Evolutionary conservation across 2,888 invertebrate genomes (phyloP), one percentile per base, ranked within the genome.

Genomic region (Rugalucina vietnamica): DNA sequence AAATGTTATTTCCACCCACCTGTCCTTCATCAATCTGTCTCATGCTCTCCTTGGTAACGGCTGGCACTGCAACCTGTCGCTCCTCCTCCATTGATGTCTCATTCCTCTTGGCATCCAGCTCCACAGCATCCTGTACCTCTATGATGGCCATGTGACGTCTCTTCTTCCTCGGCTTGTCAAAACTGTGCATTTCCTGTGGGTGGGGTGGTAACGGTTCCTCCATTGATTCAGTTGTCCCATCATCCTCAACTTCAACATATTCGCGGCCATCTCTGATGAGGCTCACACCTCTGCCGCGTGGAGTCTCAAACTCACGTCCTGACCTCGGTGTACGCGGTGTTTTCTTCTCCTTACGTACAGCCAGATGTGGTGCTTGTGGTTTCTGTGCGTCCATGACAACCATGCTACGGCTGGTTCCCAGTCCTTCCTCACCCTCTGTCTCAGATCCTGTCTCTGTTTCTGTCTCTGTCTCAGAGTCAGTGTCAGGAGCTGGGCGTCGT

Each of bases 111-210:
- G 86, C 88, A 70, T 91, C 91, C 27, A 91, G 82, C 18, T 91
- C 90, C 36, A 90, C 90, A 0, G 90, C 87, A 72, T 92, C 91
- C 79, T 92, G 91, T 29, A 93, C 92, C 69, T 93, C 92, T 57
- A 93, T 90, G 34, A 93, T 87, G 8, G 92, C 93, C 60, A 86
- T 85, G 50, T 77, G 85, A n/a, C 76, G 86, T 65, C 82, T 82
- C 75, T 74, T 79, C 84, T 75, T 87, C 34, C 82, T 72, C 14
- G 83, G 81, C 60, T 75, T 82, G 12, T 85, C 85, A 76, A 73
- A 85, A 18, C 72, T 81, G 24, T 36, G 43, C 14, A 37, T 76
- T 29, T 36, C 74, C 12, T 78, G 71, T 37, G 69, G 49, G 21
- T 72, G 72, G 1, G 39, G 49, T n/a, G 39, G 37, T 72, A 72